phyloP scores from a whole-genome alignment of 2,888 invertebrate genomes.

The Phoenoteleia sp. region DNA sequence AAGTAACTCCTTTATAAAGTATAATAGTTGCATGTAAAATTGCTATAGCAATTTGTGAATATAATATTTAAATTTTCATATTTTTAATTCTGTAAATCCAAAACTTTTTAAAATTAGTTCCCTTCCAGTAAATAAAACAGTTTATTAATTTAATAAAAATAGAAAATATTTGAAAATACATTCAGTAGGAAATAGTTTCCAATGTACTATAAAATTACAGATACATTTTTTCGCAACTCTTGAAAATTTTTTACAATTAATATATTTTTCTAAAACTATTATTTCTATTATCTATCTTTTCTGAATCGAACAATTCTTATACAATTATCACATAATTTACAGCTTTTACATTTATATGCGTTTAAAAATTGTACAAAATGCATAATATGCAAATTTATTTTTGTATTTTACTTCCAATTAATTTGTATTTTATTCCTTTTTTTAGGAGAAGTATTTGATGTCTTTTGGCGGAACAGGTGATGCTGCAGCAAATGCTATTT shows the following conservation, averaged over 20 bases:
- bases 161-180: background rate
- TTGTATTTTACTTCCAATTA: background rate
- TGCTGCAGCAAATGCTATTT: background rate
- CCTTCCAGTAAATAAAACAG: background rate
- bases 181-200: too few species aligned
- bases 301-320: too few species aligned
- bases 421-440: background rate
- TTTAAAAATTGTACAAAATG: background rate
- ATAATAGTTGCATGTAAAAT: background rate
- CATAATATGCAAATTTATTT: background rate
- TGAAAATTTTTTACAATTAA: too few species aligned
- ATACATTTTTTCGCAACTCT: too few species aligned
- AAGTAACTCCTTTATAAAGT: background rate
- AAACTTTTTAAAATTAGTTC: background rate
- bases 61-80: background rate
- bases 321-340: too few species aligned
- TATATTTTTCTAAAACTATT: too few species aligned
- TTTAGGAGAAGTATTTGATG: constrained; percentile 16
- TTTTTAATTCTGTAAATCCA: background rate
- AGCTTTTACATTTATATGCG: too few species aligned
- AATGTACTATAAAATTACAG: too few species aligned
- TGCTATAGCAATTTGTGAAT: background rate
- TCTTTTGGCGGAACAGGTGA: constrained; percentile 3
- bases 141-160: background rate
- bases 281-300: too few species aligned